Evolutionary conservation across 2,113 vertebrate species (phyloP), one percentile per base, ranked within the genome.

Genomic region (Bothrops jararaca): DNA sequence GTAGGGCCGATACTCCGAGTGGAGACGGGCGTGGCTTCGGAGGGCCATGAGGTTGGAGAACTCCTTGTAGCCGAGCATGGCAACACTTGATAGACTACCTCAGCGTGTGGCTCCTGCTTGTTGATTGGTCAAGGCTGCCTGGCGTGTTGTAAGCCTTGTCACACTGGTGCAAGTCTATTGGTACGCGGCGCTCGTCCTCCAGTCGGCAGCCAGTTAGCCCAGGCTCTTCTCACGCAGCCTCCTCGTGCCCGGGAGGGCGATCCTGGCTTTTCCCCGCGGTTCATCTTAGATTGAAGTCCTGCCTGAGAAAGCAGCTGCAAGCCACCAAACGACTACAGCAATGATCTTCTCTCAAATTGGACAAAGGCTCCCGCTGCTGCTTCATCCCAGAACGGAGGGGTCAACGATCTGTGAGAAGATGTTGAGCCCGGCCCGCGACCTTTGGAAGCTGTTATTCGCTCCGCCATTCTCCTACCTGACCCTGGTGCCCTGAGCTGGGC

Each of bases 111-210:
- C 98, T 99, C n/a, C 97, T 99, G 98, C 94, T 98, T 98, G 97
- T 99, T n/a, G 98, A 95, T 99, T 99, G 50, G 98, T 98, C 90
- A 99, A 98, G n/a, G 23, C 98, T 99, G 87, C 98, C 98, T n/a
- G 0, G 98, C 98, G 52, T 99, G 98, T 91, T 97, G 91, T 99
- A 99, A 48, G 98, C 97, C n/a, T 98, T 98, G 3, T 98, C 98
- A 92, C 98, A 99, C 54, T 99, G 98, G 95, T 98, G n/a, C 98
- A n/a, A n/a, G n/a, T n/a, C n/a, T n/a, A 99, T 91, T 98, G 98
- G 96, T 98, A 98, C n/a, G 20, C 98, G 98, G 69, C 98, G 96
- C 69, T 97, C 96, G 4, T 96, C 97, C 34, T 93, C 94, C 12
- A 3, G n/a, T n/a, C 1, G 1, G 74, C 29, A 2, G 34, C 45